Evolutionary conservation across 2,888 invertebrate genomes (phyloP).

Genomic region (Boloria euphrosyne): DNA sequence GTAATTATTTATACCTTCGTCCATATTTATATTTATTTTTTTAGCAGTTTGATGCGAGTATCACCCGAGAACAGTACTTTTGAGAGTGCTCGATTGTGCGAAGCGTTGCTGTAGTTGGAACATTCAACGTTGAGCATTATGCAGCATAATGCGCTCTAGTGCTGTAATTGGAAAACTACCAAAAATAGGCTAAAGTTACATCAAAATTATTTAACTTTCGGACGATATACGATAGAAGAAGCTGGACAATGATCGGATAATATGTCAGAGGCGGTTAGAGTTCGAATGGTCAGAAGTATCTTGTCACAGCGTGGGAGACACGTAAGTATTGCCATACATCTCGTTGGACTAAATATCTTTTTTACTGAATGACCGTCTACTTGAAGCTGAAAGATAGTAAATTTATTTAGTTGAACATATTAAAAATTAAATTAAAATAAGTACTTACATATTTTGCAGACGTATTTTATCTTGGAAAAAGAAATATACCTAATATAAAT

Average conservation of each 20-base stretch:
- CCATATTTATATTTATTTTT: no score
- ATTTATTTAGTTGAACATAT: background rate
- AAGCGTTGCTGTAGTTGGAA: no score
- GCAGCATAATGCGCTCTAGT: no score
- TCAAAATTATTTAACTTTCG: conserved; percentile 12
- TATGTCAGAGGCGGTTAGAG: conserved; percentile 45
- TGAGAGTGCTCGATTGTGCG: no score
- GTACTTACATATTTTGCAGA: no score
- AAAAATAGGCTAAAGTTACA: background rate
- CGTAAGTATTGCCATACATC: conserved; percentile 55
- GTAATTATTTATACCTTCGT: no score
- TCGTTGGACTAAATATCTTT: conserved; percentile 52
- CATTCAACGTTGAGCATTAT: no score
- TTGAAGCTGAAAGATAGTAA: conserved; percentile 49
- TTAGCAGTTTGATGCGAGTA: no score
- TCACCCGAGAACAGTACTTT: no score
- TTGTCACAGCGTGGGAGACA: conserved; percentile 53
- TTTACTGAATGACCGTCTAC: conserved; percentile 57
- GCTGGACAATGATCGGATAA: conserved; percentile 42
- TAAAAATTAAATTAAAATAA: background rate
- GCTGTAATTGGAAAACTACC: no score
- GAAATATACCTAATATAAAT: no score
- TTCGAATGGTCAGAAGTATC: conserved; percentile 54
- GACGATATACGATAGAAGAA: conserved; percentile 47
- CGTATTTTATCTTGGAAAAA: no score